Evolutionary conservation across 2,113 vertebrate genomes (phyloP).

Genomic region (Callithrix jacchus): DNA sequence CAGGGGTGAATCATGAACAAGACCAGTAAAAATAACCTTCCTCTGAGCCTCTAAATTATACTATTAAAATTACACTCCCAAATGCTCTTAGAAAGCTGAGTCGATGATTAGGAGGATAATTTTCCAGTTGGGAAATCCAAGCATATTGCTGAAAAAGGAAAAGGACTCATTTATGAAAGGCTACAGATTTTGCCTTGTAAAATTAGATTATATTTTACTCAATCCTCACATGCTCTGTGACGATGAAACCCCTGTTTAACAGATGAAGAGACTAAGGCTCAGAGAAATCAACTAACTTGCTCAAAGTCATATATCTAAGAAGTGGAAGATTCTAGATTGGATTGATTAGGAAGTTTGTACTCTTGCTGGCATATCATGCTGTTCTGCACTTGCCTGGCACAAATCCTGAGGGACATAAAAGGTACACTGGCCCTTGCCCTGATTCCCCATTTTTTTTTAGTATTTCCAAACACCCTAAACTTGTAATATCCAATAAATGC

Average conservation of each 20-base stretch:
- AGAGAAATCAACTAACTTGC: not conserved
- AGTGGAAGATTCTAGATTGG: not conserved
- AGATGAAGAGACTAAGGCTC: not conserved
- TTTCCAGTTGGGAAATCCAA: constrained; percentile 24
- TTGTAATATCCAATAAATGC: not conserved
- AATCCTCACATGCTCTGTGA: not conserved
- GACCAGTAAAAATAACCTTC: constrained; percentile 52
- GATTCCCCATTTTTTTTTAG: not conserved
- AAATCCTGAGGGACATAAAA: not conserved
- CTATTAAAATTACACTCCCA: not conserved
- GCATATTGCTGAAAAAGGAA: constrained; percentile 38
- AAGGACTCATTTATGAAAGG: not conserved
- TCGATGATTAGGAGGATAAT: constrained; percentile 14
- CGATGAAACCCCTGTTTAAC: not conserved
- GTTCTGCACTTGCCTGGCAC: not conserved
- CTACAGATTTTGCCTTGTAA: not conserved
- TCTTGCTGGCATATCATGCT: not conserved
- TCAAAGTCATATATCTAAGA: not conserved
- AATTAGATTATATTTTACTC: not conserved
- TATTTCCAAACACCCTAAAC: not conserved
- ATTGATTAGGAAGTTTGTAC: not conserved
- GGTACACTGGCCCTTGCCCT: not conserved
- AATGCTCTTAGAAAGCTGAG: constrained; percentile 27
- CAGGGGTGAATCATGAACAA: constrained; percentile 66
- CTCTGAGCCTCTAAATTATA: constrained; percentile 26